These are phyloP conservation scores for Danio jaintianensis DNA, from an alignment of 2,797 vertebrate species.

Conservation along the genomic window DNA sequence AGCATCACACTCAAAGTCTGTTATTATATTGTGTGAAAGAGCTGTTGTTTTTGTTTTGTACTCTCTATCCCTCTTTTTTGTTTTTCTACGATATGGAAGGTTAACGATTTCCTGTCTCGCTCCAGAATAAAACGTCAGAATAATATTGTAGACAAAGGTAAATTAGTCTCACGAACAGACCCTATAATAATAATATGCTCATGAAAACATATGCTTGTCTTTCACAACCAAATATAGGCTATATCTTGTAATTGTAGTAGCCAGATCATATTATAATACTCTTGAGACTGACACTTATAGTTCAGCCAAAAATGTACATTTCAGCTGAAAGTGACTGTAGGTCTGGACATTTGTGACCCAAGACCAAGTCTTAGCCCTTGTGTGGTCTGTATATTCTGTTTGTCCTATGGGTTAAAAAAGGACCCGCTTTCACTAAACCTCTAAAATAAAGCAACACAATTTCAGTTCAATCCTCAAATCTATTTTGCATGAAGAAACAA, in stretches of 20 bases:
- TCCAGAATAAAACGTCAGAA: slow-evolving; percentile 8
- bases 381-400: too few species aligned
- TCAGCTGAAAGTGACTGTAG: too few species aligned
- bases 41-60: not conserved
- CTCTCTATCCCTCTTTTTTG: not conserved
- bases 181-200: slow-evolving; percentile 2
- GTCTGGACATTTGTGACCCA: too few species aligned
- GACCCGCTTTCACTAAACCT: too few species aligned
- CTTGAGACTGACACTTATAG: not conserved
- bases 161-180: not conserved
- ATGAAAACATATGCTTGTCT: not conserved
- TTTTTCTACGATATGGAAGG: not conserved
- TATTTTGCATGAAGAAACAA: too few species aligned
- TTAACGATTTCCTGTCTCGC: slow-evolving; percentile 28
- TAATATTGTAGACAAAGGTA: not conserved
- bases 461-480: too few species aligned
- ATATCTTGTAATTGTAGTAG: not conserved
- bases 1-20: not conserved
- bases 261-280: not conserved
- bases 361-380: too few species aligned
- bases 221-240: not conserved
- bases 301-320: too few species aligned
- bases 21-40: not conserved
- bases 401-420: too few species aligned
- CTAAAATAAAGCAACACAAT: too few species aligned